A percentile compares a stretch with the other conserved stretches of the same genome.
These are phyloP conservation scores for Drosophila flavopinicola DNA, from an alignment of 2,888 invertebrate species.

Conservation along the genomic window DNA sequence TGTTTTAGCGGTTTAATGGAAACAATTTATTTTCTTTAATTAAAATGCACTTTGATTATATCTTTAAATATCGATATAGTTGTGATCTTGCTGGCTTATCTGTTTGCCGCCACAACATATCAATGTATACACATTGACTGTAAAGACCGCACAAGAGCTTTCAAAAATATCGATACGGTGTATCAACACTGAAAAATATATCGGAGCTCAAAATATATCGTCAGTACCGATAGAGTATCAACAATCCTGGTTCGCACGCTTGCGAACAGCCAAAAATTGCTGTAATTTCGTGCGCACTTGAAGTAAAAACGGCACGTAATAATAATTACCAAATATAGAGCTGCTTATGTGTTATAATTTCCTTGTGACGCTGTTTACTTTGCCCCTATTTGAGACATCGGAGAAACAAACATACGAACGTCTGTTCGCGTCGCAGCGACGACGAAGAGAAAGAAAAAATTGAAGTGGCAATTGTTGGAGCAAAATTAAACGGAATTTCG, in stretches of 20 bases:
- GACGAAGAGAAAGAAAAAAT: constrained; percentile 37
- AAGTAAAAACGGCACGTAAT: constrained; percentile 7
- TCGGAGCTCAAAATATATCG: too few relatives aligned
- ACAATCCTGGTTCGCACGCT: constrained; percentile 26
- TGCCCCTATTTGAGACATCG: constrained; percentile 7
- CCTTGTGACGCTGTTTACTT: constrained; percentile 21
- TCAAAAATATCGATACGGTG: constrained; percentile 8
- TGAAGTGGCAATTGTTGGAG: constrained; percentile 46
- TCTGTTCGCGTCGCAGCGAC: constrained; percentile 43
- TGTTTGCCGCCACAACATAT: too few relatives aligned
- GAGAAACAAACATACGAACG: constrained; percentile 37
- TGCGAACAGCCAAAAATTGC: constrained; percentile 11
- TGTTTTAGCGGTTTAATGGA: too few relatives aligned
- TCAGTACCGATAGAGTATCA: constrained; percentile 25
- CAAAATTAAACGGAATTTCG: constrained; percentile 57
- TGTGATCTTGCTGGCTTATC: too few relatives aligned
- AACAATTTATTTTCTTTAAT: too few relatives aligned
- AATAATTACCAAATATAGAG: constrained; percentile 11
- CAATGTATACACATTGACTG: too few relatives aligned
- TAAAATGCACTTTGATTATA: too few relatives aligned
- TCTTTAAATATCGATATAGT: too few relatives aligned
- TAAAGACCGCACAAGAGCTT: background rate
- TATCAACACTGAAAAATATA: too few relatives aligned
- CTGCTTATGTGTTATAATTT: constrained; percentile 13
- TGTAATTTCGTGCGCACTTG: constrained; percentile 17